Conservation (phyloP, 2,888 invertebrate genomes). For the Brachypalpus laphriformis region DNA sequence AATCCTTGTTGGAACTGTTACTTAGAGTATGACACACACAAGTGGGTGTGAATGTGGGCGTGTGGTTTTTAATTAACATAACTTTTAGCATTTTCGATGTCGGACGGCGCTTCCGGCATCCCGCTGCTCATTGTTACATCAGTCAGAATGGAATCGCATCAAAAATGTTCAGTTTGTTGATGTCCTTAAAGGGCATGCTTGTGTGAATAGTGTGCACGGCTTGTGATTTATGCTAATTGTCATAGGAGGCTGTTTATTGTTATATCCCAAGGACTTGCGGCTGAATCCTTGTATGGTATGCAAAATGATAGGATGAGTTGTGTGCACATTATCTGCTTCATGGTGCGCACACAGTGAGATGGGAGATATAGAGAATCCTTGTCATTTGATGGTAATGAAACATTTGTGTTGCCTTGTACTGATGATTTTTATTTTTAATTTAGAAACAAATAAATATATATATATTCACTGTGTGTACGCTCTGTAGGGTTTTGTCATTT, state of each 20-base stretch:
- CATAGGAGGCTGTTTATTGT: conserved; percentile 70
- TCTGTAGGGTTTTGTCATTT: conserved; percentile 36
- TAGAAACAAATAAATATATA: conserved; percentile 3
- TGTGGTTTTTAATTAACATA: conserved; percentile 66
- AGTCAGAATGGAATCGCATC: conserved; percentile 45
- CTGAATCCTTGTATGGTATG: conserved; percentile 47
- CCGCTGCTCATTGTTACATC: conserved; percentile 60
- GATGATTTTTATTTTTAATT: conserved; percentile 47
- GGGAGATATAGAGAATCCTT: conserved; percentile 32
- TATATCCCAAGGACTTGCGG: conserved; percentile 63
- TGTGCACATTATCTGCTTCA: conserved; percentile 66
- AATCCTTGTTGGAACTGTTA: conserved; percentile 47
- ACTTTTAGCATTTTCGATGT: conserved; percentile 61
- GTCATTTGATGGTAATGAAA: conserved; percentile 71
- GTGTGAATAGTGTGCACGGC: conserved; percentile 55
- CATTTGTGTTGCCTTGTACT: conserved; percentile 62
- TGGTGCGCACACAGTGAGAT: conserved; percentile 21
- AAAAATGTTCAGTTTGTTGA: conserved; percentile 19
- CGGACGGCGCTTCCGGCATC: conserved; percentile 37
- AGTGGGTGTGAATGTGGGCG: not conserved
- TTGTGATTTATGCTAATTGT: conserved; percentile 73
- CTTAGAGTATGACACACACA: not conserved
- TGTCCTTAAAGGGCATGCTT: conserved; percentile 69
- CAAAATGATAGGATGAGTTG: conserved; percentile 26
- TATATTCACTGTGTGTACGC: conserved; percentile 16